Conservation (phyloP, 2,113 vertebrate species). For the Oncorhynchus tshawytscha region DNA sequence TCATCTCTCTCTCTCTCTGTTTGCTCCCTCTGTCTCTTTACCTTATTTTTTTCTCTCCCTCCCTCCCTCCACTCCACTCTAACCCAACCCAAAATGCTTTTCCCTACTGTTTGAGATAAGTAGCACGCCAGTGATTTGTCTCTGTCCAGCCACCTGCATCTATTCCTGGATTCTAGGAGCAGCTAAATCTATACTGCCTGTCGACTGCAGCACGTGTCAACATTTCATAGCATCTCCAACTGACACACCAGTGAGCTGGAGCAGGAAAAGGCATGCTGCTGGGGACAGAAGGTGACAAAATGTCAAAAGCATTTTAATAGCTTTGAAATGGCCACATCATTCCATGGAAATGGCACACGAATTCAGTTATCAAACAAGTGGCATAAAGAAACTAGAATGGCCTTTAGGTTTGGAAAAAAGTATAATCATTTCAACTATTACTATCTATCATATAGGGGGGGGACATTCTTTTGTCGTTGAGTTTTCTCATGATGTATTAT, state of each 20-base stretch:
- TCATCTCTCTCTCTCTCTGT: not conserved
- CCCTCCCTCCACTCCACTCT: slow-evolving; percentile 27
- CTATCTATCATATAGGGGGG: slow-evolving; percentile 9
- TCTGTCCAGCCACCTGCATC: slow-evolving; percentile 54
- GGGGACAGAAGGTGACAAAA: slow-evolving; percentile 14
- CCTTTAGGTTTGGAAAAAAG: slow-evolving; percentile 3
- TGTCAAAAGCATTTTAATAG: slow-evolving; percentile 23
- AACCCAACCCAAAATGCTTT: slow-evolving; percentile 40
- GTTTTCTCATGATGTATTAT: not conserved
- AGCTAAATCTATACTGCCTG: slow-evolving; percentile 41
- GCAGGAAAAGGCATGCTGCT: not conserved
- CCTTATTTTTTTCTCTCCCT: slow-evolving; percentile 9
- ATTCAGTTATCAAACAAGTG: slow-evolving; percentile 5
- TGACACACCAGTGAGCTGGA: slow-evolving; percentile 13
- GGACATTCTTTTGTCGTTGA: slow-evolving; percentile 8
- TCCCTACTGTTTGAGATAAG: slow-evolving; percentile 50
- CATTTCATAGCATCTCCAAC: slow-evolving; percentile 42
- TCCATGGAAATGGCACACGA: slow-evolving; percentile 13
- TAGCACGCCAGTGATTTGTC: slow-evolving; percentile 48
- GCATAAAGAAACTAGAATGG: not conserved
- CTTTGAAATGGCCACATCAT: slow-evolving; percentile 23
- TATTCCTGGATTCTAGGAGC: slow-evolving; percentile 56
- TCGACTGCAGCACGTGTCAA: slow-evolving; percentile 47
- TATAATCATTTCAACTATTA: not conserved
- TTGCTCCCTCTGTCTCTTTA: not conserved